A percentile compares a stretch with the other conserved stretches of the same genome.
Evolutionary conservation across 1,140 invertebrate genomes (phyloP).

Genomic region (Drosophila auraria): DNA sequence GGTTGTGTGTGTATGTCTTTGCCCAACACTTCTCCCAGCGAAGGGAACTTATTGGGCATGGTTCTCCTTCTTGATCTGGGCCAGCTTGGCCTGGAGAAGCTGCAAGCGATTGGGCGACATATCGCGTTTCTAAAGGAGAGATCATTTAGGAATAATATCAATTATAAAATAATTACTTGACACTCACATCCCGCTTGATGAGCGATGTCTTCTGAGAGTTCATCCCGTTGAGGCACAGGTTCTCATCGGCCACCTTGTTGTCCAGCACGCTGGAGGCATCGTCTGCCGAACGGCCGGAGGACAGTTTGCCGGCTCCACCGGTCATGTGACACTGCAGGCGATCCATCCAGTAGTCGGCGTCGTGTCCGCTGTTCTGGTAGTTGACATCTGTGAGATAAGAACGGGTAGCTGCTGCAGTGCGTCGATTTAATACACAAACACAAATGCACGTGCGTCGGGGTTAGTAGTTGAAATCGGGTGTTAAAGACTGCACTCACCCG

Average conservation of each 20-base stretch:
- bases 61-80: constrained; percentile 81
- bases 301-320: constrained; percentile 53
- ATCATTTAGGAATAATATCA: neutral
- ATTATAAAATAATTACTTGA: too few species aligned
- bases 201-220: constrained; percentile 78
- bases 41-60: constrained; percentile 65
- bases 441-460: constrained; percentile 24
- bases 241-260: constrained; percentile 83
- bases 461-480: constrained; percentile 41
- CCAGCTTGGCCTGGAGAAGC: constrained; percentile 81
- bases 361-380: constrained; percentile 61
- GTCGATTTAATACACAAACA: constrained; percentile 31
- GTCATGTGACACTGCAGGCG: constrained; percentile 68
- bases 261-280: constrained; percentile 71
- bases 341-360: constrained; percentile 84
- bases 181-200: constrained; percentile 73
- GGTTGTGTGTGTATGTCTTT: constrained; percentile 15
- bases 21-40: constrained; percentile 18
- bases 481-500: constrained; percentile 40
- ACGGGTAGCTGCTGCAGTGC: constrained; percentile 67
- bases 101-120: constrained; percentile 82
- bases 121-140: constrained; percentile 71
- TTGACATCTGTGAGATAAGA: constrained; percentile 82
- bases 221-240: constrained; percentile 79
- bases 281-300: constrained; percentile 47